Evolutionary conservation across 2,888 invertebrate genomes (phyloP).

Genomic region (Ypsolopha scabrella): DNA sequence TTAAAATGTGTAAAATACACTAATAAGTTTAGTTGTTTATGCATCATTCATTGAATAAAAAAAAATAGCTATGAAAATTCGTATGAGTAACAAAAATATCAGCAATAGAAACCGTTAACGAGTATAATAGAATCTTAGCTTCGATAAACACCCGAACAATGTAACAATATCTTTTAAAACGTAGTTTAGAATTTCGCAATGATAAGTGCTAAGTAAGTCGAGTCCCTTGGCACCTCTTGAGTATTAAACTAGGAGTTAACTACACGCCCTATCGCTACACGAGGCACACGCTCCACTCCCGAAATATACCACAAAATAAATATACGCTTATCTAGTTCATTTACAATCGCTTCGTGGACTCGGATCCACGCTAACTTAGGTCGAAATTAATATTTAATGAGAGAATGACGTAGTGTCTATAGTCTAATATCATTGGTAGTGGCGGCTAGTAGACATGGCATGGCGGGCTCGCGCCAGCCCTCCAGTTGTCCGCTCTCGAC

Average conservation of each 20-base stretch:
- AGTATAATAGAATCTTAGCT: conserved; percentile 1
- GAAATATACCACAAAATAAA: conserved; percentile 25
- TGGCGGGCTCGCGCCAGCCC: conserved; percentile 14
- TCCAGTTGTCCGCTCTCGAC: neutral
- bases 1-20: conserved; percentile 2
- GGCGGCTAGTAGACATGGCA: conserved; percentile 30
- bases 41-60: neutral
- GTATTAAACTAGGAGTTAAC: conserved; percentile 42
- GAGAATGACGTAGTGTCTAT: conserved; percentile 17
- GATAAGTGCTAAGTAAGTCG: conserved; percentile 8
- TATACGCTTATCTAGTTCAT: conserved; percentile 29
- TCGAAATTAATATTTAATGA: conserved; percentile 1
- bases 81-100: conserved; percentile 4
- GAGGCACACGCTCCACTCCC: neutral
- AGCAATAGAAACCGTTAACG: conserved; percentile 1
- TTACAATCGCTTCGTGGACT: conserved; percentile 14
- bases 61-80: neutral
- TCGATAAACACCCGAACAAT: neutral
- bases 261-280: too few relatives aligned
- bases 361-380: neutral
- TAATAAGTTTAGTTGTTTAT: neutral
- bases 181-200: neutral
- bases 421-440: conserved; percentile 48
- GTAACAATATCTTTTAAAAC: neutral
- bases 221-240: conserved; percentile 53